Evolutionary conservation across 2,113 vertebrate genomes (phyloP).

Genomic region (Chaetodon trifascialis): DNA sequence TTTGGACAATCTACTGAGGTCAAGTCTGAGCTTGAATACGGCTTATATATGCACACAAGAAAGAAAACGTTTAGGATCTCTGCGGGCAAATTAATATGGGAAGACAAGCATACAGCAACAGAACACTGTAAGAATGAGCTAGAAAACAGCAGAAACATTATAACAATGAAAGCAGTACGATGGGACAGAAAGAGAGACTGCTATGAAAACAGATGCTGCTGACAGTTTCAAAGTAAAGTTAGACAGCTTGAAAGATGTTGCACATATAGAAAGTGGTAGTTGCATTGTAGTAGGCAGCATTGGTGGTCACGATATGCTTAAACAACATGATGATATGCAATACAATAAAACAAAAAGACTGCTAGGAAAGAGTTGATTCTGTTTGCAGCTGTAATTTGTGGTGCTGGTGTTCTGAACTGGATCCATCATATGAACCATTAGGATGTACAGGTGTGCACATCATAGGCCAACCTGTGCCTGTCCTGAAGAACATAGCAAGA

Average conservation of each 20-base stretch:
- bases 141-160: background rate
- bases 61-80: background rate
- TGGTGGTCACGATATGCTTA: background rate
- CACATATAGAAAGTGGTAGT: background rate
- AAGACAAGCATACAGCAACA: background rate
- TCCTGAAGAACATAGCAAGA: background rate
- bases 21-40: background rate
- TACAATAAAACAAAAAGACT: background rate
- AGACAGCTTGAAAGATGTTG: background rate
- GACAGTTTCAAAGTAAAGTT: background rate
- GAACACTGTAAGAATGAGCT: background rate
- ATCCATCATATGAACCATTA: background rate
- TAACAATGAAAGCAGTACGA: background rate
- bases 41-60: background rate
- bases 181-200: background rate
- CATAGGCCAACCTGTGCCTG: background rate
- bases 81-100: background rate
- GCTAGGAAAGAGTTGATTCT: background rate
- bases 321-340: background rate
- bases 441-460: background rate
- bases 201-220: constrained; percentile 6
- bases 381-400: background rate
- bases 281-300: background rate
- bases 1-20: background rate
- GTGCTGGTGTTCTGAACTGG: background rate